Percentiles rank a stretch among this genome's conserved stretches.
Evolutionary conservation across 2,888 invertebrate genomes (phyloP).

Genomic region (Oligia latruncula): DNA sequence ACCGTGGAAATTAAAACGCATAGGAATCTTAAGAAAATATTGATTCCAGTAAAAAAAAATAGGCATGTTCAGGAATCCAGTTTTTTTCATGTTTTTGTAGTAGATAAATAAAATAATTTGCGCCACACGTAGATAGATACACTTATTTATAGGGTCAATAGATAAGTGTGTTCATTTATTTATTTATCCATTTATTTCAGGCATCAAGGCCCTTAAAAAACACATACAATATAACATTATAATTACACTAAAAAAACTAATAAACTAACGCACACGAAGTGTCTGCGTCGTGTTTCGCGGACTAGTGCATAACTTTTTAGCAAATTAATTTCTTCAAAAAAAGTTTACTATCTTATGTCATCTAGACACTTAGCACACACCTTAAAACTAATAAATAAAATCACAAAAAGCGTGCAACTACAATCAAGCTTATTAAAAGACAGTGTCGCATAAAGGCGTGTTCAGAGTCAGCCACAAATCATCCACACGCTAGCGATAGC

Average conservation of each 20-base stretch:
- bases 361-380: neutral
- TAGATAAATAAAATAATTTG: neutral
- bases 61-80: neutral
- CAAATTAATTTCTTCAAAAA: neutral
- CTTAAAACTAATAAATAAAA: slow-evolving; percentile 12
- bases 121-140: neutral
- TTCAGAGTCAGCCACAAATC: slow-evolving; percentile 65
- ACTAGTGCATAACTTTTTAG: neutral
- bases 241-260: too few species aligned
- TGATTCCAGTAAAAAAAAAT: too few species aligned
- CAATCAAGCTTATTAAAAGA: slow-evolving; percentile 29
- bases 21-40: neutral
- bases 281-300: neutral
- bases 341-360: neutral
- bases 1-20: neutral
- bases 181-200: too few species aligned
- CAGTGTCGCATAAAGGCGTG: slow-evolving; percentile 53
- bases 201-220: too few species aligned
- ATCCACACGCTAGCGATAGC: slow-evolving; percentile 68
- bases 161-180: neutral
- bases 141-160: neutral
- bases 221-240: too few species aligned
- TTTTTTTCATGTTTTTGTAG: neutral
- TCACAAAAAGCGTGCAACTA: neutral
- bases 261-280: too few species aligned